Evolutionary conservation across 2,797 vertebrate genomes (phyloP), one percentile per base, ranked within the genome.

Genomic region (Helarctos malayanus): DNA sequence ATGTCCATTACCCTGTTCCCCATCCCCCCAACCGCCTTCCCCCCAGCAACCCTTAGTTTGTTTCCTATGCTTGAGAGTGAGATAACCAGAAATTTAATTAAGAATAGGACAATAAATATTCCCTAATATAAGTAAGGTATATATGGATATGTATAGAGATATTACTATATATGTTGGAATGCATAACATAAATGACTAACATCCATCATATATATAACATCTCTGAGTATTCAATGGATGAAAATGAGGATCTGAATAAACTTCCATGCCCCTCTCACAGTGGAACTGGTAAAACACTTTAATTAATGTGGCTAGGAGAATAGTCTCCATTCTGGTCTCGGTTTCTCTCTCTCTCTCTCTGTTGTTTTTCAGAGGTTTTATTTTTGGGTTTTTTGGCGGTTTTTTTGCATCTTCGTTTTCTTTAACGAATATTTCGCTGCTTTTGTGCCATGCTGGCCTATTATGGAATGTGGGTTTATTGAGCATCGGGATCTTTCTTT

Each of bases 41-140:
- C 14, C 8, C 61, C 61, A 65, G 61, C 61, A 65, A 65, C 32
- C 61, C 61, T 65, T 14, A 15, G 29, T 65, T 65, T 65, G 29
- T 65, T n/a, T 65, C 7, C 32, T 65, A 18, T 65, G 15, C 61
- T n/a, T 65, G 16, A 65, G 61, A 65, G 61, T 79, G 10, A 83
- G 41, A n/a, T 91, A 71, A 69, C 14, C 25, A 83, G 82, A 86
- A 73, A 41, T 38, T 86, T 61, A 52, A 54, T 38, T 91, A 35
- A 95, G 52, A 76, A 84, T 85, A 19, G n/a, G 32, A 69, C n/a
- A 94, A 49, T 16, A 5, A 94, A 47, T 83, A 83, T 95, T 35
- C 6, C 23, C 7, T 61, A 65, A n/a, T 38, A 25, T 88, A 16
- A 88, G 32, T 41, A 96, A 96, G 25, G 41, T 15, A 45, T 16